Conservation (phyloP, 1,140 invertebrate species). For the Scaptomyza montana region DNA sequence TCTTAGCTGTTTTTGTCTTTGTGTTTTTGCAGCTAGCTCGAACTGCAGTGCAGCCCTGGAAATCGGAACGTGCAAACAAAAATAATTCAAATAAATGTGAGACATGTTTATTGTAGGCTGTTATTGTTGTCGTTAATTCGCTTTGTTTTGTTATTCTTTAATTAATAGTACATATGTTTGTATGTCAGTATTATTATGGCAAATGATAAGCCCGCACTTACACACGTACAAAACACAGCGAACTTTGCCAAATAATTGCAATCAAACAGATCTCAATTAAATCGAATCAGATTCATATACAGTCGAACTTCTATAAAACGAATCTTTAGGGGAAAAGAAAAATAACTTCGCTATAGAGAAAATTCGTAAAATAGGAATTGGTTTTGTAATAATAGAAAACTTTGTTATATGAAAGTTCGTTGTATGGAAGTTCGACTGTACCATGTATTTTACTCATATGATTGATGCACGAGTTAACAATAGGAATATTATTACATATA, state of each 20-base stretch:
- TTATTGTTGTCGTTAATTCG: conserved; percentile 34
- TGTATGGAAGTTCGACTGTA: neutral
- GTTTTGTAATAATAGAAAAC: too few relatives aligned
- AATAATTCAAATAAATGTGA: conserved; percentile 11
- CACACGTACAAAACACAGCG: conserved; percentile 1
- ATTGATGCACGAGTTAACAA: conserved; percentile 18
- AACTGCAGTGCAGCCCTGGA: conserved; percentile 44
- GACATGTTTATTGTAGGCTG: conserved; percentile 21
- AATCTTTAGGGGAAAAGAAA: too few relatives aligned
- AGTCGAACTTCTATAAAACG: too few relatives aligned
- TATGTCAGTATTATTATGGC: conserved; percentile 39
- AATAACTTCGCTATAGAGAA: too few relatives aligned
- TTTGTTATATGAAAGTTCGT: too few relatives aligned
- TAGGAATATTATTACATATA: neutral
- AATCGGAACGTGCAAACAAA: conserved; percentile 30
- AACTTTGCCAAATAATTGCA: conserved; percentile 61
- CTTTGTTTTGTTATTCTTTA: conserved; percentile 26
- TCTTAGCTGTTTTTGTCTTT: neutral
- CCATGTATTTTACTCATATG: conserved; percentile 5
- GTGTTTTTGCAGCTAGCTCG: neutral
- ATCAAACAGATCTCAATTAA: conserved; percentile 18
- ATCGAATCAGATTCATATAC: neutral
- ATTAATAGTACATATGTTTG: conserved; percentile 35
- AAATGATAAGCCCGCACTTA: conserved; percentile 51
- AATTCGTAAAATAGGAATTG: too few relatives aligned